Evolutionary conservation across 2,888 invertebrate genomes (phyloP), one percentile per base, ranked within the genome.

Genomic region (Meandrusa payeni): DNA sequence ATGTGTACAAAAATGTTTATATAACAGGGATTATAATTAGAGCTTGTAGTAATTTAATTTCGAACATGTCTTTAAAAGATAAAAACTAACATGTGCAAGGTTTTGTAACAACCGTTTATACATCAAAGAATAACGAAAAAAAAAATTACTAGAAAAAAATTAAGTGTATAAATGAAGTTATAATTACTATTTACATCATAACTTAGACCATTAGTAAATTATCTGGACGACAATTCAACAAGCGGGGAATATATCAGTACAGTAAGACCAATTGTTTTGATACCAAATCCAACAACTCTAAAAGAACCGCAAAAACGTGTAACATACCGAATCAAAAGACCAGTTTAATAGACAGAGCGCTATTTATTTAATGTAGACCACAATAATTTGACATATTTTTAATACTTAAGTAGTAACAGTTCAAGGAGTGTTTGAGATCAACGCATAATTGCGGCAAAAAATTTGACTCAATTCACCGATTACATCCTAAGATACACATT

Each of bases 381-480:
- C 54, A 57, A 54, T 59, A 64, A 53, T 63, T 61, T 65, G 63
- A 74, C 55, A 64, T n/a, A n/a, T n/a, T n/a, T n/a, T n/a, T n/a
- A 46, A 55, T 59, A 65, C 64, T 62, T 74, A 63, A 55, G 45
- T 52, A 76, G 63, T 67, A 69, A 70, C 68, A 74, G 69, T 69
- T 66, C 61, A 63, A 61, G 39, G 50, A 52, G 71, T 74, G 71
- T 66, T 69, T 83, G 85, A 86, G 86, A 86, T 86, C 86, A 81
- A 77, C 67, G 75, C 80, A 48, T 53, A 58, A 61, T 57, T 68
- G 76, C 73, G 65, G 65, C 61, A 73, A 72, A 53, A 12, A 39
- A 79, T 78, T 79, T 81, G 77, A 81, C 80, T 80, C 78, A 74
- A 75, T 71, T 70, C 77, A 79, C 77, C 73, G 69, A 64, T 74